Evolutionary conservation across 2,797 vertebrate genomes (phyloP).

Genomic region (Poecilia velifera): DNA sequence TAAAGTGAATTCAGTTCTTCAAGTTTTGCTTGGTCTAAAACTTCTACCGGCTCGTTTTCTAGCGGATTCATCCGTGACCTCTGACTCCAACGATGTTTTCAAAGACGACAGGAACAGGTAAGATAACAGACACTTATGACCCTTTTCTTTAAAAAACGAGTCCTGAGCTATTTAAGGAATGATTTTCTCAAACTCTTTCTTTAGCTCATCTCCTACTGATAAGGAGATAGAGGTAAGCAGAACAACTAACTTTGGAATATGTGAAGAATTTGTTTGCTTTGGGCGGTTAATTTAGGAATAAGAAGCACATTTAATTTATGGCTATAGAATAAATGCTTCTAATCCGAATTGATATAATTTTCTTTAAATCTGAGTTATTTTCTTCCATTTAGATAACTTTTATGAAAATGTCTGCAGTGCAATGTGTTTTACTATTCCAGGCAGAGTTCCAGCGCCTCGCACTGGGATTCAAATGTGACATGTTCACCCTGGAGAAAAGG

Average conservation of each 20-base stretch:
- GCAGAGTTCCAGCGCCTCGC: slow-evolving; percentile 94
- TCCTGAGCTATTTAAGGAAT: not conserved
- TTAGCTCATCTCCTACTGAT: slow-evolving; percentile 86
- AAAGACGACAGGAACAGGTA: slow-evolving; percentile 74
- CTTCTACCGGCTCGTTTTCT: slow-evolving; percentile 1
- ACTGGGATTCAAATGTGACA: slow-evolving; percentile 96
- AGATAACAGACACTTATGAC: not conserved
- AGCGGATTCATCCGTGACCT: slow-evolving; percentile 63
- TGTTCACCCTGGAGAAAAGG: slow-evolving; percentile 96
- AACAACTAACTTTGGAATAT: not conserved
- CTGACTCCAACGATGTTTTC: slow-evolving; percentile 50
- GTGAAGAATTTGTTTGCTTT: not conserved
- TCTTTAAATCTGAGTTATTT: not conserved
- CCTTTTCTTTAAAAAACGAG: not conserved
- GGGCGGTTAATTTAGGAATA: not conserved
- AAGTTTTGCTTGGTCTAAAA: not conserved
- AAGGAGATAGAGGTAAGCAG: slow-evolving; percentile 93
- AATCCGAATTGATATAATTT: not conserved
- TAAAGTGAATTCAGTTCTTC: not conserved
- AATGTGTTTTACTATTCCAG: slow-evolving; percentile 69
- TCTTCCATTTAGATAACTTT: not conserved
- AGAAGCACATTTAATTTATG: not conserved
- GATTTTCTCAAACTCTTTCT: slow-evolving; percentile 28
- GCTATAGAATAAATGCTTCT: not conserved
- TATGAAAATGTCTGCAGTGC: not conserved